A percentile compares a stretch with the other conserved stretches of the same genome.
phyloP scores from a whole-genome alignment of 2,797 vertebrate genomes.

The Myotis findleyi region DNA sequence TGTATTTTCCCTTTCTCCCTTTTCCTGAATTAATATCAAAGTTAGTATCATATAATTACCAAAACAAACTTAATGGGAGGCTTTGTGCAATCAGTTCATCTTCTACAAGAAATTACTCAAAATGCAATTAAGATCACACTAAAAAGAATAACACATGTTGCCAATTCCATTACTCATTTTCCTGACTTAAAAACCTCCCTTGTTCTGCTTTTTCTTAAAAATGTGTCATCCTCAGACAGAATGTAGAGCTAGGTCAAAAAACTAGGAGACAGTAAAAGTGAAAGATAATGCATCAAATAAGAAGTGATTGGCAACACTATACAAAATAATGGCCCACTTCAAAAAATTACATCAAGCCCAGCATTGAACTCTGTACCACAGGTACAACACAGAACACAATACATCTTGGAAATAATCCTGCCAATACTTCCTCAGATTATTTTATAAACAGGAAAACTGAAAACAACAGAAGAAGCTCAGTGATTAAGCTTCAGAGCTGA shows the following conservation, averaged over 20 bases:
- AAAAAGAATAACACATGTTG: slow-evolving; percentile 17
- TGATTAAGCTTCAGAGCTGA: neutral
- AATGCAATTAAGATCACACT: slow-evolving; percentile 5
- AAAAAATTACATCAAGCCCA: slow-evolving; percentile 4
- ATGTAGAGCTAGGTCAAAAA: slow-evolving; percentile 16
- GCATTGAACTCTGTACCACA: slow-evolving; percentile 15
- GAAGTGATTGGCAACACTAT: neutral
- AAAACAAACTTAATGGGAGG: neutral
- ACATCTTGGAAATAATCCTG: neutral
- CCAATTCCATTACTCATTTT: neutral
- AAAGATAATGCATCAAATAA: slow-evolving; percentile 12
- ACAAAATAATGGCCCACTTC: slow-evolving; percentile 5
- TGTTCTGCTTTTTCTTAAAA: neutral
- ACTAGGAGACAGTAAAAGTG: neutral
- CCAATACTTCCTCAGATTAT: neutral
- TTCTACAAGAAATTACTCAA: slow-evolving; percentile 42
- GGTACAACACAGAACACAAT: neutral
- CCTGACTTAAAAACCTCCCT: neutral
- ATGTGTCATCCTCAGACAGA: neutral
- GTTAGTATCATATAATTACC: neutral
- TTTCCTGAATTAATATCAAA: slow-evolving; percentile 22
- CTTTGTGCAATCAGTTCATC: neutral
- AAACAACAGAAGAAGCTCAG: neutral
- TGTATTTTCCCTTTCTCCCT: neutral
- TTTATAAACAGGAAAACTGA: neutral